These are phyloP conservation scores for Eulithis prunata DNA, from an alignment of 2,888 invertebrate species.

Conservation along the genomic window DNA sequence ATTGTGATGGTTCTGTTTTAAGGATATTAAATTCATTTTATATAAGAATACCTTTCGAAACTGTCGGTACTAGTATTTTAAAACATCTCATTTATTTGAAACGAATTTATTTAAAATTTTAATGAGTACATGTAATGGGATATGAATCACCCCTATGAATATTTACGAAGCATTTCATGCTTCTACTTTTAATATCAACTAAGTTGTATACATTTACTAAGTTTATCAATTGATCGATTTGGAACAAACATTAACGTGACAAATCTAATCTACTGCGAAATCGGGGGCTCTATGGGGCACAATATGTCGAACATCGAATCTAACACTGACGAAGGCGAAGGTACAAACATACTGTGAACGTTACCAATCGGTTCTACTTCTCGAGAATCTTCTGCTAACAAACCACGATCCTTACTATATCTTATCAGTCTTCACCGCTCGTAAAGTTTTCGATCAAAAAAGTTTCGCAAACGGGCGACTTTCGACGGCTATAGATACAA, in stretches of 20 bases:
- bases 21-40: slow-evolving; percentile 60
- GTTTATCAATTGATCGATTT: slow-evolving; percentile 73
- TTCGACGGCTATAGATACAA: slow-evolving; percentile 69
- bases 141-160: slow-evolving; percentile 65
- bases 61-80: slow-evolving; percentile 55
- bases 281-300: slow-evolving; percentile 71
- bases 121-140: slow-evolving; percentile 60
- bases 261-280: slow-evolving; percentile 75
- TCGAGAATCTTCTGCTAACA: slow-evolving; percentile 67
- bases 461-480: slow-evolving; percentile 72
- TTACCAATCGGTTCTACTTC: slow-evolving; percentile 68
- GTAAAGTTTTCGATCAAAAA: slow-evolving; percentile 75
- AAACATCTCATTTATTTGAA: slow-evolving; percentile 54
- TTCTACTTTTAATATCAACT: slow-evolving; percentile 68
- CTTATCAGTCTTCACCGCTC: slow-evolving; percentile 83
- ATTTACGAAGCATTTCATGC: slow-evolving; percentile 77
- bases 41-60: slow-evolving; percentile 56
- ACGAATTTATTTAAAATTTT: slow-evolving; percentile 50
- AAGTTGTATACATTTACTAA: slow-evolving; percentile 78
- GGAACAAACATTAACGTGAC: slow-evolving; percentile 76
- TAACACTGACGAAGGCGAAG: slow-evolving; percentile 79
- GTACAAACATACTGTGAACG: slow-evolving; percentile 63
- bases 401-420: slow-evolving; percentile 75
- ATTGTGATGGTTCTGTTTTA: slow-evolving; percentile 79
- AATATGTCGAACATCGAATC: slow-evolving; percentile 71